Evolutionary conservation across 2,888 invertebrate species (phyloP).

Genomic region (Furcula furcula): DNA sequence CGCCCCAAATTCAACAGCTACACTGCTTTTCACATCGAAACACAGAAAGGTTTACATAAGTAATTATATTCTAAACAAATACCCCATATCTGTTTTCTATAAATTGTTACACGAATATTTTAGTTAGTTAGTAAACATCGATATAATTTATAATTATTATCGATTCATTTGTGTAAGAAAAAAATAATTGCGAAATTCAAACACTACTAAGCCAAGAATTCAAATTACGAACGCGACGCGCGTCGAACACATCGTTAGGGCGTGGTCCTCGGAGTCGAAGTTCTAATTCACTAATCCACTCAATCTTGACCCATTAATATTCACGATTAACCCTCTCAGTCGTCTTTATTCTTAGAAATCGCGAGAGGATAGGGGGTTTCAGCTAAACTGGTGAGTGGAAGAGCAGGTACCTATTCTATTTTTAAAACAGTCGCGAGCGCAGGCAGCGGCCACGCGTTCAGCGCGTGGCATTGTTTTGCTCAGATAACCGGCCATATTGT

Average conservation of each 20-base stretch:
- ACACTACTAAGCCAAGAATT: conserved; percentile 54
- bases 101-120: too few relatives aligned
- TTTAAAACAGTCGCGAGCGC: conserved; percentile 54
- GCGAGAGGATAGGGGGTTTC: conserved; percentile 33
- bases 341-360: conserved; percentile 7
- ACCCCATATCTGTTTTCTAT: too few relatives aligned
- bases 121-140: too few relatives aligned
- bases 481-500: conserved; percentile 46
- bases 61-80: too few relatives aligned
- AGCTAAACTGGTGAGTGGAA: conserved; percentile 36
- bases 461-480: conserved; percentile 77
- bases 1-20: too few relatives aligned
- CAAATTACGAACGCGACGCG: conserved; percentile 43
- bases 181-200: too few relatives aligned
- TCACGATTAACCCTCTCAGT: conserved; percentile 3
- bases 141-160: too few relatives aligned
- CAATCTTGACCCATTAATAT: conserved; percentile 12
- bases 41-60: too few relatives aligned
- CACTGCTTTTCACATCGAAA: too few relatives aligned
- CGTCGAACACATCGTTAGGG: conserved; percentile 50
- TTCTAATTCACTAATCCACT: conserved; percentile 7
- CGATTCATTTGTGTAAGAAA: too few relatives aligned
- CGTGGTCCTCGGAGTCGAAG: conserved; percentile 48
- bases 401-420: conserved; percentile 57
- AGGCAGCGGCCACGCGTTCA: conserved; percentile 61